Percentiles rank a stretch among this genome's conserved stretches.
These are phyloP conservation scores for Griposia aprilina DNA, from an alignment of 2,888 invertebrate genomes.

Conservation along the genomic window DNA sequence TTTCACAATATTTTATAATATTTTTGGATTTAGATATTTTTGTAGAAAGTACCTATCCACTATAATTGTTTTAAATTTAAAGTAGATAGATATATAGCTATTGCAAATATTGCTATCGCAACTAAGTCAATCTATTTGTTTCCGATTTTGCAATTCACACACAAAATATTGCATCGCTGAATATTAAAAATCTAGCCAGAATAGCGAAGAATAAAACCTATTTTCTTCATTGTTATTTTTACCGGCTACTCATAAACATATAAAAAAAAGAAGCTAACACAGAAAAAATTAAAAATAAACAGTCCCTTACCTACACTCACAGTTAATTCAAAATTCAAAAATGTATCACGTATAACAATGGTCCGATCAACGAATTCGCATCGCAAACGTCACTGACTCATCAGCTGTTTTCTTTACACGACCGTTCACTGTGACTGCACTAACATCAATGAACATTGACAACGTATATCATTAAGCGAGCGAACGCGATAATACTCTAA, in stretches of 20 bases:
- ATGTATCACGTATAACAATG: conserved; percentile 61
- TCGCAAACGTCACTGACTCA: conserved; percentile 68
- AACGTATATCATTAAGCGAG: conserved; percentile 71
- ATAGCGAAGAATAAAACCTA: background rate
- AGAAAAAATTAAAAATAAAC: conserved; percentile 15
- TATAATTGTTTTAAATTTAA: background rate
- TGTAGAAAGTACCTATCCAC: background rate
- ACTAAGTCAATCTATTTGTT: conserved; percentile 37
- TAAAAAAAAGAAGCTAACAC: background rate
- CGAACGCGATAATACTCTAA: conserved; percentile 70
- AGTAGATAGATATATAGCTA: background rate
- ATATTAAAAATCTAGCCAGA: background rate
- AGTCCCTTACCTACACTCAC: conserved; percentile 54
- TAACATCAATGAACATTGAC: conserved; percentile 83
- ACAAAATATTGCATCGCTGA: conserved; percentile 11
- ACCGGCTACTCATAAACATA: background rate
- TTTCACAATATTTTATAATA: background rate
- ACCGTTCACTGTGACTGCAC: conserved; percentile 76
- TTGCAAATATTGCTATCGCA: conserved; percentile 39
- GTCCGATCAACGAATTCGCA: conserved; percentile 55
- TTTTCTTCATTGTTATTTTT: background rate
- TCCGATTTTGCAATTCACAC: conserved; percentile 19
- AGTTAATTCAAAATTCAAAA: conserved; percentile 51
- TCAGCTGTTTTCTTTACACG: conserved; percentile 72
- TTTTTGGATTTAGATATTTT: background rate